Conservation (phyloP, 2,888 invertebrate genomes). For the Ichneumon xanthorius region DNA sequence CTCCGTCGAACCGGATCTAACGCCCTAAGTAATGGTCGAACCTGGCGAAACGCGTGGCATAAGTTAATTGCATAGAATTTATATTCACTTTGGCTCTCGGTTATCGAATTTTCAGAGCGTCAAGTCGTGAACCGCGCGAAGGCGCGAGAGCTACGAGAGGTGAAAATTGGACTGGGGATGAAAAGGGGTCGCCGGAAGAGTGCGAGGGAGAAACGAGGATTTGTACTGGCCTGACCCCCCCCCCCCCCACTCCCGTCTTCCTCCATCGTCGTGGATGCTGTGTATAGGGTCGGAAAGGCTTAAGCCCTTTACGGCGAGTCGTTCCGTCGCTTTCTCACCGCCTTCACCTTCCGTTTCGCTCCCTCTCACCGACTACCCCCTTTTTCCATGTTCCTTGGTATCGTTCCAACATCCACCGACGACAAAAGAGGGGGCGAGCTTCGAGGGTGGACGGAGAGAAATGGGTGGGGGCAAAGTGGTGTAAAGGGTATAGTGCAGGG, state of each 20-base stretch:
- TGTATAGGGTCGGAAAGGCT: neutral
- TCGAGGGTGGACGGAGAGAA: neutral
- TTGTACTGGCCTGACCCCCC: no score
- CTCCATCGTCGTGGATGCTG: neutral
- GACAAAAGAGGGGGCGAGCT: constrained; percentile 2
- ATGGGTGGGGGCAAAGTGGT: constrained; percentile 27
- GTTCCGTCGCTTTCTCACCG: constrained; percentile 7
- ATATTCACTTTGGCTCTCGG: constrained; percentile 69
- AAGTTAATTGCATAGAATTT: constrained; percentile 74
- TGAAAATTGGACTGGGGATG: constrained; percentile 18
- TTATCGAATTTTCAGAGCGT: constrained; percentile 55
- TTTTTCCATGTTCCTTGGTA: constrained; percentile 34
- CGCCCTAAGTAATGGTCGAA: constrained; percentile 72
- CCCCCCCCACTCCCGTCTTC: no score
- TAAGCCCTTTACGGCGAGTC: constrained; percentile 4
- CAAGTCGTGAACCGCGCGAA: neutral
- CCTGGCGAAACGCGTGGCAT: constrained; percentile 69
- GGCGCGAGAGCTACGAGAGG: neutral
- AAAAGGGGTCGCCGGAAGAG: constrained; percentile 1
- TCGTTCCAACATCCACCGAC: constrained; percentile 28
- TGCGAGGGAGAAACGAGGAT: neutral
- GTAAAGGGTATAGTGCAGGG: constrained; percentile 34
- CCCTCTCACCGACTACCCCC: neutral
- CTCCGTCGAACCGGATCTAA: constrained; percentile 60
- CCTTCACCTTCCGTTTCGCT: neutral